Conservation (phyloP, 2,113 vertebrate genomes). For the Dendropsophus ebraccatus region DNA sequence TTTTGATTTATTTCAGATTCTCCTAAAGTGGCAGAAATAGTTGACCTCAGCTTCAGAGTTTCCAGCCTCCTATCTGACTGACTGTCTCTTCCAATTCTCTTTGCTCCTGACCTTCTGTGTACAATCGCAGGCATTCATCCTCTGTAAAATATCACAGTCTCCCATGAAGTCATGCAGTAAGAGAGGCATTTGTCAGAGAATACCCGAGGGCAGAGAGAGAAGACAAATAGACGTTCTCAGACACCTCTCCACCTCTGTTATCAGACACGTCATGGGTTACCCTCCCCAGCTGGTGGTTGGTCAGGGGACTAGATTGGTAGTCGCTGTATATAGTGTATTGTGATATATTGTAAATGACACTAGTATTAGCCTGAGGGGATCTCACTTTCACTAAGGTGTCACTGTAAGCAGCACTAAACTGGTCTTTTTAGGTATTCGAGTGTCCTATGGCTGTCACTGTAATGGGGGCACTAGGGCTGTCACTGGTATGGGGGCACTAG, state of each 20-base stretch:
- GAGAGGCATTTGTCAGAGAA: constrained; percentile 31
- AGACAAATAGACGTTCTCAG: constrained; percentile 24
- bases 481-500: too few species aligned
- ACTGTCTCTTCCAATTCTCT: constrained; percentile 26
- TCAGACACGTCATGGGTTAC: constrained; percentile 9
- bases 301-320: neutral
- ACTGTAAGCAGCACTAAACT: too few species aligned
- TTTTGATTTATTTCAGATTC: constrained; percentile 21
- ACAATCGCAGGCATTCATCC: constrained; percentile 45
- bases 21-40: neutral
- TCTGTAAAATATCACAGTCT: constrained; percentile 33
- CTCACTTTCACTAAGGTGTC: too few species aligned
- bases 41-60: constrained; percentile 26
- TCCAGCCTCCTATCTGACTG: neutral
- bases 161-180: constrained; percentile 48
- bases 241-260: constrained; percentile 35
- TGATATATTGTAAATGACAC: too few species aligned
- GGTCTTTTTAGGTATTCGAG: too few species aligned
- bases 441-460: too few species aligned
- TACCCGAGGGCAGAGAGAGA: constrained; percentile 18
- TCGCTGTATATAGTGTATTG: neutral
- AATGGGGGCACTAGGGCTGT: too few species aligned
- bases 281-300: neutral
- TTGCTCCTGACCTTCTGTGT: constrained; percentile 36
- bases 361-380: too few species aligned